These are phyloP conservation scores for Charina bottae DNA, from an alignment of 2,113 vertebrate species.

Conservation along the genomic window DNA sequence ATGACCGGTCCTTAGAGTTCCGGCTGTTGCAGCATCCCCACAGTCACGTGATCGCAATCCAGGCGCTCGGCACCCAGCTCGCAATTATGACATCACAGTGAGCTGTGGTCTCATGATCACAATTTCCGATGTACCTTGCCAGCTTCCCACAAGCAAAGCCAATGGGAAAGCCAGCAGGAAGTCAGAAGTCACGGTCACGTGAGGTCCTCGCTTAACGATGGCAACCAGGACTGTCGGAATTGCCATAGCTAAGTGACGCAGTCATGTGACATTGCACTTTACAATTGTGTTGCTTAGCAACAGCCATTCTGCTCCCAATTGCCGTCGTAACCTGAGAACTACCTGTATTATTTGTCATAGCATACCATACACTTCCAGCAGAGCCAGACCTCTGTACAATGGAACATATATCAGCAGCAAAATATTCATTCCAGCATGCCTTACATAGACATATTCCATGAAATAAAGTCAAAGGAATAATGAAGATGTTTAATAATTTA, in stretches of 20 bases:
- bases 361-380: too few relatives aligned
- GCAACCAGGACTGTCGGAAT: background rate
- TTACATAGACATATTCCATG: slow-evolving; percentile 46
- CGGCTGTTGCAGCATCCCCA: background rate
- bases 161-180: background rate
- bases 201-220: background rate
- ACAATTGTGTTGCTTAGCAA: too few relatives aligned
- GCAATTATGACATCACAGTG: background rate
- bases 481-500: slow-evolving; percentile 42
- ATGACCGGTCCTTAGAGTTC: background rate
- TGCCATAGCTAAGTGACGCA: background rate
- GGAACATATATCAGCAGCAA: slow-evolving; percentile 32
- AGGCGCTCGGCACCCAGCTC: background rate
- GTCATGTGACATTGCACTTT: background rate
- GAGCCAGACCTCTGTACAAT: too few relatives aligned
- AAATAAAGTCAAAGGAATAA: slow-evolving; percentile 56
- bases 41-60: background rate
- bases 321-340: too few relatives aligned
- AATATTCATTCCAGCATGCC: slow-evolving; percentile 47
- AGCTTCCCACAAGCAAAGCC: background rate
- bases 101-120: background rate
- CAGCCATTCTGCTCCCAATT: slow-evolving; percentile 36
- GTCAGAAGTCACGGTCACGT: background rate
- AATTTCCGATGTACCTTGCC: background rate
- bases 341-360: slow-evolving; percentile 42